A percentile compares a stretch with the other conserved stretches of the same genome.
These are phyloP conservation scores for Schrankia costaestrigalis DNA, from an alignment of 2,888 invertebrate species.

Conservation along the genomic window DNA sequence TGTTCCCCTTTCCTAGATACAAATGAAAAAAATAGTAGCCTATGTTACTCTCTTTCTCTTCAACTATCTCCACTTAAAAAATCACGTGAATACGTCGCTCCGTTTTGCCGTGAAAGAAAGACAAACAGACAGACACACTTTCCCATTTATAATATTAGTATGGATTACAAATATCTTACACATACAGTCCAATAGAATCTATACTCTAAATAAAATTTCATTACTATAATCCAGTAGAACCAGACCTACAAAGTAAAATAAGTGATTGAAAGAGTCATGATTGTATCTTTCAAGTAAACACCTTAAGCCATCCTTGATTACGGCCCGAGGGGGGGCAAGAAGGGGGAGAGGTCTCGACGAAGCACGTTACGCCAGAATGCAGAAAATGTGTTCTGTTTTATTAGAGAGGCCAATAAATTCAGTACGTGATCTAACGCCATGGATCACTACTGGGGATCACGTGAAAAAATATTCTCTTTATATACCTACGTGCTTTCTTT, in stretches of 20 bases:
- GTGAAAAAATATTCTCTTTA: slow-evolving; percentile 44
- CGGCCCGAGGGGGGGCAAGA: slow-evolving; percentile 17
- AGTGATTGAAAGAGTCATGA: slow-evolving; percentile 30
- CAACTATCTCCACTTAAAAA: too few species aligned
- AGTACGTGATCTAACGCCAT: slow-evolving; percentile 60
- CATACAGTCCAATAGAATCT: too few species aligned
- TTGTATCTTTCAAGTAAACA: slow-evolving; percentile 38
- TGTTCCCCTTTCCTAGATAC: too few species aligned
- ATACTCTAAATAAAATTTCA: too few species aligned
- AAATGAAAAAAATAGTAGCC: too few species aligned
- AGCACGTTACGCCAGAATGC: slow-evolving; percentile 54
- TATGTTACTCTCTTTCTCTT: too few species aligned
- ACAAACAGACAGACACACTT: too few species aligned
- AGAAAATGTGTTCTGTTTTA: slow-evolving; percentile 73
- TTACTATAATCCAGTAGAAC: neutral
- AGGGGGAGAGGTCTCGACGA: slow-evolving; percentile 5
- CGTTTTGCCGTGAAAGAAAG: too few species aligned
- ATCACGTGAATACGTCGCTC: too few species aligned
- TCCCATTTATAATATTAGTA: too few species aligned
- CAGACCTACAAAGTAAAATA: slow-evolving; percentile 15
- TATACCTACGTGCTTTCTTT: slow-evolving; percentile 11
- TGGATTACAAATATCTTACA: too few species aligned
- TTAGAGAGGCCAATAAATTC: slow-evolving; percentile 70
- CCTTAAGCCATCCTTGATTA: slow-evolving; percentile 41
- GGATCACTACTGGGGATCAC: slow-evolving; percentile 44